Conservation (phyloP, 1,140 invertebrate species). For the Aporrectodea caliginosa region DNA sequence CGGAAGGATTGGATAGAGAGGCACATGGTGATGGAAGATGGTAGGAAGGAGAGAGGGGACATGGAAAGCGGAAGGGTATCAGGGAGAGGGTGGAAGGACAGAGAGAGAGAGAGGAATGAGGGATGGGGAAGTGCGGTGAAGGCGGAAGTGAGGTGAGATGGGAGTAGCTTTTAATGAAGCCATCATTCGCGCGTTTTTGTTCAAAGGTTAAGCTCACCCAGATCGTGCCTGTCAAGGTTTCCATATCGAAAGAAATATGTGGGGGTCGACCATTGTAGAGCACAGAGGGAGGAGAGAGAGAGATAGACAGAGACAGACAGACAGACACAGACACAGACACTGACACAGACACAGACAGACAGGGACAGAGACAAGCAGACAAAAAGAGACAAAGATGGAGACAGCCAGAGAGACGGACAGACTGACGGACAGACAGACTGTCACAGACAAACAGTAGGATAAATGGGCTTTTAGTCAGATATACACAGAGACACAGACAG, state of each 20-base stretch:
- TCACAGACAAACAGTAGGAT: not conserved
- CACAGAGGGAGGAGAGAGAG: not conserved
- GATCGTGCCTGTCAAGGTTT: not conserved
- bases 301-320: not conserved
- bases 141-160: not conserved
- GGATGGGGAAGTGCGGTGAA: not conserved
- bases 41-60: too few species aligned
- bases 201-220: not conserved
- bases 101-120: not conserved
- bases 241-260: not conserved
- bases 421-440: not conserved
- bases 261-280: not conserved
- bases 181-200: not conserved
- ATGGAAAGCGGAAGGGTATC: too few species aligned
- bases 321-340: not conserved
- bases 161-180: not conserved
- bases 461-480: not conserved
- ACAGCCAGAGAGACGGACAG: not conserved
- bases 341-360: not conserved
- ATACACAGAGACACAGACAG: not conserved
- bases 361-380: not conserved
- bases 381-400: not conserved
- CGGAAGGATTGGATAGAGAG: not conserved
- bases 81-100: too few species aligned
- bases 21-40: too few species aligned